Percentiles rank a stretch among this genome's conserved stretches.
Evolutionary conservation across 37 sponge, comb jelly and placozoan species (phyloP).

Genomic region (Halichondria panicea): DNA sequence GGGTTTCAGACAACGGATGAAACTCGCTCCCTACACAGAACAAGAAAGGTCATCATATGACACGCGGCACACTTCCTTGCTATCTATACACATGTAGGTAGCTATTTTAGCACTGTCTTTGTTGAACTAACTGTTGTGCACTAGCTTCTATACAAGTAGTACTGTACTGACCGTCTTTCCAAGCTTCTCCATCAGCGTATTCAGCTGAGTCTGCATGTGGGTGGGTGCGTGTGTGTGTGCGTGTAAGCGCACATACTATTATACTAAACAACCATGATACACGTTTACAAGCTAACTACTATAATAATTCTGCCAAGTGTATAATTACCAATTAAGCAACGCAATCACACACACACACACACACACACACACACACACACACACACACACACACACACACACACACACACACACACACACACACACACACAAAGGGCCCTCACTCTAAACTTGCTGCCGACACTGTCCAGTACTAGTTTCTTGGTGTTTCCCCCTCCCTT

Average conservation of each 20-base stretch:
- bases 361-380: background rate
- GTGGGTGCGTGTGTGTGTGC: background rate
- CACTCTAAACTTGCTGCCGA: slow-evolving; percentile 93
- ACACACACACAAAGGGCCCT: slow-evolving; percentile 14
- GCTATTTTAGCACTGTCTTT: too few species aligned
- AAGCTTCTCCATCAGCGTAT: slow-evolving; percentile 79
- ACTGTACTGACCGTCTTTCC: slow-evolving; percentile 72
- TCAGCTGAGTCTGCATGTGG: slow-evolving; percentile 70
- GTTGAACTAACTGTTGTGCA: too few species aligned
- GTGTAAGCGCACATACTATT: too few species aligned
- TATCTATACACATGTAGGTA: too few species aligned
- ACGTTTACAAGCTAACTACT: too few species aligned
- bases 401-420: background rate
- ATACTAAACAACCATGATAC: too few species aligned
- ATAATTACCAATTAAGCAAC: background rate
- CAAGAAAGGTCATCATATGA: background rate
- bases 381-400: background rate
- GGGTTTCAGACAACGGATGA: slow-evolving; percentile 97
- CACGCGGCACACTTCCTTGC: background rate
- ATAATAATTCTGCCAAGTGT: background rate
- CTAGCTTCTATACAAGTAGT: too few species aligned
- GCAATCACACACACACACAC: background rate
- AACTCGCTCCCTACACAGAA: slow-evolving; percentile 68
- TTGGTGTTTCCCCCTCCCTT: slow-evolving; percentile 48
- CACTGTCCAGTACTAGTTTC: slow-evolving; percentile 86